Evolutionary conservation across 2,797 vertebrate genomes (phyloP).

Genomic region (Mallotus villosus): DNA sequence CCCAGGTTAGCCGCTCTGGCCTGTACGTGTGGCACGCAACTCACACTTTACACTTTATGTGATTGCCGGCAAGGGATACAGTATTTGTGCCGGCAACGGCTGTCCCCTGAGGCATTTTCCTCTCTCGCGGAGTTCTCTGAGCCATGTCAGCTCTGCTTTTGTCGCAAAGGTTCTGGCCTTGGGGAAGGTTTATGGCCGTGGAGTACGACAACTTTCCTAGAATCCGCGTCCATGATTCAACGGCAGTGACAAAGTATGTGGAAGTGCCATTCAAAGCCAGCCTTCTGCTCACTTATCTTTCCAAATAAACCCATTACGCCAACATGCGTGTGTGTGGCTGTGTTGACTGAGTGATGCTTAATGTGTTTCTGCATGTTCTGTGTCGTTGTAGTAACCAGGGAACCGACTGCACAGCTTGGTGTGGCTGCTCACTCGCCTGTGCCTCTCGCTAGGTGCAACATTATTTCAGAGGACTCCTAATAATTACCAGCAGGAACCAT

Average conservation of each 20-base stretch:
- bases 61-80: no score
- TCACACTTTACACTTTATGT: no score
- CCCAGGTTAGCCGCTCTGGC: no score
- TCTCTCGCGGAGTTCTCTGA: no score
- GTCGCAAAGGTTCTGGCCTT: no score
- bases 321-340: conserved; percentile 5
- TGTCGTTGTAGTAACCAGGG: conserved; percentile 36
- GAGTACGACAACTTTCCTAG: no score
- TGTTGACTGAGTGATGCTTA: conserved; percentile 38
- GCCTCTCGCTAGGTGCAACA: conserved; percentile 19
- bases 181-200: no score
- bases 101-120: no score
- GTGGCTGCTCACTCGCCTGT: background rate
- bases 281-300: background rate
- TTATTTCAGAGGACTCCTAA: conserved; percentile 52
- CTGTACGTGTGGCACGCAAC: no score
- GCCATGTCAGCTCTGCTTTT: no score
- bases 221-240: background rate
- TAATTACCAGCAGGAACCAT: conserved; percentile 52
- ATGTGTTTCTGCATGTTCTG: conserved; percentile 13
- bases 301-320: background rate
- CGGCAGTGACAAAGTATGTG: background rate
- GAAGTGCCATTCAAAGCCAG: background rate
- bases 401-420: conserved; percentile 11
- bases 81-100: no score